Evolutionary conservation across 2,113 vertebrate genomes (phyloP).

Genomic region (Corapipo altera): DNA sequence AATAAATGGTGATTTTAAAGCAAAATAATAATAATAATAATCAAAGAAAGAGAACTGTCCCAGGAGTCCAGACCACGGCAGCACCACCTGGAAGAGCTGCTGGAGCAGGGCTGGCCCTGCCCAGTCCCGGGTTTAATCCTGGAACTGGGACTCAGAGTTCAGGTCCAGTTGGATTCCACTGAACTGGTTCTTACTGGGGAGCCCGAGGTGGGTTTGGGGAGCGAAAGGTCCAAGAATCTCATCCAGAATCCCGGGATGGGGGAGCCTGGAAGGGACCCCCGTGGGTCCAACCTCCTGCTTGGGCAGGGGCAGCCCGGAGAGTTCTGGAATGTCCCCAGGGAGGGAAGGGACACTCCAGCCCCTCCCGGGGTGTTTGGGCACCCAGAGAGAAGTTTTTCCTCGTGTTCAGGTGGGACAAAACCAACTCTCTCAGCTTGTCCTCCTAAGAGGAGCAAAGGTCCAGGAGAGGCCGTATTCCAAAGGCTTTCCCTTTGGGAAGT

Average conservation of each 20-base stretch:
- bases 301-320: neutral
- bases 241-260: neutral
- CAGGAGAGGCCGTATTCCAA: neutral
- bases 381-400: neutral
- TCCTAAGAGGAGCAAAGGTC: neutral
- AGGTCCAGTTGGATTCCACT: neutral
- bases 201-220: neutral
- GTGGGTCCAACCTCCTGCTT: neutral
- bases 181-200: neutral
- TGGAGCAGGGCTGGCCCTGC: rapidly evolving
- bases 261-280: neutral
- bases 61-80: neutral
- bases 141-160: neutral
- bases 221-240: neutral
- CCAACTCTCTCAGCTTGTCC: neutral
- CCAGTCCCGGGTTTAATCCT: neutral
- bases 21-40: neutral
- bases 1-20: no score
- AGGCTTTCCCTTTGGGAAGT: neutral
- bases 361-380: neutral
- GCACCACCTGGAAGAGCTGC: neutral
- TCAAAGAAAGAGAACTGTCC: neutral
- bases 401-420: neutral
- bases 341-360: neutral
- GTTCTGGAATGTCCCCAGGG: neutral